Conservation (phyloP, 1,140 invertebrate species). For the Apolygus lucorum region DNA sequence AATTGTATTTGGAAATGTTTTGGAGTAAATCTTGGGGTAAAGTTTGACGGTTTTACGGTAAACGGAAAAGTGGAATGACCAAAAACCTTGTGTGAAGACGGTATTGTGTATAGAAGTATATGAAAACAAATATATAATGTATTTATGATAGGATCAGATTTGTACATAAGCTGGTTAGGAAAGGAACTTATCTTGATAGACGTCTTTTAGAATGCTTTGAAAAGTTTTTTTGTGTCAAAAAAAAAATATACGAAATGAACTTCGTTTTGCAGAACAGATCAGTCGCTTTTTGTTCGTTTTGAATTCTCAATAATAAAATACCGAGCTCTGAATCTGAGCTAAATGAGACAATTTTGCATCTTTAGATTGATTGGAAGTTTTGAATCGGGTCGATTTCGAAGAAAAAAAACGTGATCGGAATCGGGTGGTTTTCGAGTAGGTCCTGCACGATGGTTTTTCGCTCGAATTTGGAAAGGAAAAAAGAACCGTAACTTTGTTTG, state of each 20-base stretch:
- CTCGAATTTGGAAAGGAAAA: too few species aligned
- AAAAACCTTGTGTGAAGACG: neutral
- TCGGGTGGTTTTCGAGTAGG: too few species aligned
- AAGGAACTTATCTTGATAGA: neutral
- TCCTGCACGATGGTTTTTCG: too few species aligned
- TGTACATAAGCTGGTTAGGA: slow-evolving; percentile 5
- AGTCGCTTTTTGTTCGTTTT: neutral
- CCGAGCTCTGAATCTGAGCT: neutral
- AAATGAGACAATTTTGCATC: neutral
- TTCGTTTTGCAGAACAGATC: neutral
- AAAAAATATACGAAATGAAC: neutral
- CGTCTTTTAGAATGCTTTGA: neutral
- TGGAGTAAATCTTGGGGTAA: too few species aligned
- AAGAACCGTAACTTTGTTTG: too few species aligned
- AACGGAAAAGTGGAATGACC: neutral
- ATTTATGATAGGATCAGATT: neutral
- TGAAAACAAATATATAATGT: neutral
- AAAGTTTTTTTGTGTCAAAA: neutral
- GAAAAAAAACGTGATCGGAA: too few species aligned
- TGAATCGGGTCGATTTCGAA: too few species aligned
- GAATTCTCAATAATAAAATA: neutral
- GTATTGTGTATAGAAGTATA: neutral
- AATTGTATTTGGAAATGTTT: too few species aligned
- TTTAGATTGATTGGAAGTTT: too few species aligned
- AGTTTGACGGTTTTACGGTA: neutral